These are phyloP conservation scores for Chrysodeixis includens DNA, from an alignment of 2,888 invertebrate species.

Conservation along the genomic window DNA sequence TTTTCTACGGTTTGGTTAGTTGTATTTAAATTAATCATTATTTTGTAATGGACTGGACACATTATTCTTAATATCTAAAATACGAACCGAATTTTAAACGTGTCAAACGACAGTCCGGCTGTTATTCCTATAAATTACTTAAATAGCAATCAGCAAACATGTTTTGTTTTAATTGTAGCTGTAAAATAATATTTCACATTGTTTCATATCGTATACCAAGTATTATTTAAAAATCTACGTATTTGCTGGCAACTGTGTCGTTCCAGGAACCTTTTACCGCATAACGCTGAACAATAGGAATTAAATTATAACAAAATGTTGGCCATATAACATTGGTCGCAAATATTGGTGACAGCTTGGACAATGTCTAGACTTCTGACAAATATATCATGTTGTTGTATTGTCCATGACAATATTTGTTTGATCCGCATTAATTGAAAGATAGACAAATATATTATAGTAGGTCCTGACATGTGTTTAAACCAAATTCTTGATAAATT, in stretches of 20 bases:
- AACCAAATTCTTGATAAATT: no score
- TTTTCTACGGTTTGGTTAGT: not conserved
- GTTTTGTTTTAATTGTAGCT: slow-evolving; percentile 18
- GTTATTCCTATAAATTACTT: slow-evolving; percentile 14
- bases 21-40: no score
- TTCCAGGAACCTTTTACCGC: slow-evolving; percentile 15
- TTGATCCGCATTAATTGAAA: slow-evolving; percentile 17
- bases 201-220: slow-evolving; percentile 6
- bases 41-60: no score
- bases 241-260: slow-evolving; percentile 25
- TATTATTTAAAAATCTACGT: slow-evolving; percentile 23
- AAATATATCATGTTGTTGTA: slow-evolving; percentile 18
- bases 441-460: not conserved
- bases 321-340: slow-evolving; percentile 8
- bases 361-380: slow-evolving; percentile 17
- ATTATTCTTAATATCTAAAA: no score
- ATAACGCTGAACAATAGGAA: slow-evolving; percentile 30
- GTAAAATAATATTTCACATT: slow-evolving; percentile 19
- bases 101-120: no score
- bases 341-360: slow-evolving; percentile 13
- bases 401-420: slow-evolving; percentile 13
- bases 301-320: slow-evolving; percentile 27
- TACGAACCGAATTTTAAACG: no score
- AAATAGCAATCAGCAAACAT: slow-evolving; percentile 17
- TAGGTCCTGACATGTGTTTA: no score